Conservation (phyloP, 2,888 invertebrate genomes). For the Argyra leucocephala region DNA sequence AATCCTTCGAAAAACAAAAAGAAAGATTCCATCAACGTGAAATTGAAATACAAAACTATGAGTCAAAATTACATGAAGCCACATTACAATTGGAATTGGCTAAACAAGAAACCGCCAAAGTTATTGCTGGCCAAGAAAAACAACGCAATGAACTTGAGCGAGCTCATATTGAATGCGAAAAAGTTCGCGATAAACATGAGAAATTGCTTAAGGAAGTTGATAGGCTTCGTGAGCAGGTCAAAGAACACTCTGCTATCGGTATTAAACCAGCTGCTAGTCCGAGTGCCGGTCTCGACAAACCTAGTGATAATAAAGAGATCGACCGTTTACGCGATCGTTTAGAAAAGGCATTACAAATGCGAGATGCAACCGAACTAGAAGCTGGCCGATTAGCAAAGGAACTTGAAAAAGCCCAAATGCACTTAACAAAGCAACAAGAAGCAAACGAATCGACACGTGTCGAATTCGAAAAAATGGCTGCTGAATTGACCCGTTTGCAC, state of each 20-base stretch:
- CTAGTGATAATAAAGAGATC: slow-evolving; percentile 63
- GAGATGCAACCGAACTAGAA: slow-evolving; percentile 77
- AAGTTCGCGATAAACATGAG: slow-evolving; percentile 76
- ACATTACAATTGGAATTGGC: slow-evolving; percentile 72
- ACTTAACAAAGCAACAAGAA: slow-evolving; percentile 73
- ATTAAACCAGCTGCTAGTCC: slow-evolving; percentile 44
- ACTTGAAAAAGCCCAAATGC: slow-evolving; percentile 75
- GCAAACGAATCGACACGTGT: slow-evolving; percentile 72
- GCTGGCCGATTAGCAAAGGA: slow-evolving; percentile 75
- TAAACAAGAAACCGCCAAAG: slow-evolving; percentile 67
- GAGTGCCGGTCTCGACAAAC: slow-evolving; percentile 45
- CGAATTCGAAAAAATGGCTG: slow-evolving; percentile 75
- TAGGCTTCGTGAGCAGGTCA: slow-evolving; percentile 45
- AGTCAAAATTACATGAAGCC: slow-evolving; percentile 67
- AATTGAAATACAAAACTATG: slow-evolving; percentile 65
- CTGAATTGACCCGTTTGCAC: slow-evolving; percentile 69
- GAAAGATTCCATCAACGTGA: slow-evolving; percentile 68
- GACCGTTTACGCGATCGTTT: slow-evolving; percentile 77
- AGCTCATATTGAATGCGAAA: slow-evolving; percentile 80
- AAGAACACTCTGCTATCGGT: slow-evolving; percentile 37
- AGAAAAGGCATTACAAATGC: slow-evolving; percentile 64
- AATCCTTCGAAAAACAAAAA: slow-evolving; percentile 63
- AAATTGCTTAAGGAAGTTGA: slow-evolving; percentile 60
- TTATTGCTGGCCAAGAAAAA: slow-evolving; percentile 65
- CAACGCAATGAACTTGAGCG: slow-evolving; percentile 71